Evolutionary conservation across 2,888 invertebrate species (phyloP).

Genomic region (Harpalus rubripes): DNA sequence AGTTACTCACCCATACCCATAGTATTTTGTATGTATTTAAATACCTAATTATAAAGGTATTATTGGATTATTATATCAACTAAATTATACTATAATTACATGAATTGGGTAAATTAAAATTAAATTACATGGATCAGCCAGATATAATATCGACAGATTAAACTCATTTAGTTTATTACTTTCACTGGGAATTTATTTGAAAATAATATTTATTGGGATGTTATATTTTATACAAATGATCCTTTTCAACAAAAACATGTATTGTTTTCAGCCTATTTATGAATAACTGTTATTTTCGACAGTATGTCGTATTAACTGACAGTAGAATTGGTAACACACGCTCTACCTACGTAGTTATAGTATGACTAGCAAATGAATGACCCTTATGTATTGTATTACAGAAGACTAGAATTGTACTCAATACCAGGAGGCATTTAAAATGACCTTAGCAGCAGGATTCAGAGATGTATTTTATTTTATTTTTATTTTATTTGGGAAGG

Average conservation of each 20-base stretch:
- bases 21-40: slow-evolving; percentile 29
- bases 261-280: background rate
- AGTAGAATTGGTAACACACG: background rate
- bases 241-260: slow-evolving; percentile 17
- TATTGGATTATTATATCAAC: slow-evolving; percentile 31
- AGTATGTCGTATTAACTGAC: background rate
- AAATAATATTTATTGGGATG: slow-evolving; percentile 5
- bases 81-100: slow-evolving; percentile 49
- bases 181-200: slow-evolving; percentile 34
- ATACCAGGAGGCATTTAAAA: no score
- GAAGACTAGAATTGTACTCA: no score
- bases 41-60: slow-evolving; percentile 35
- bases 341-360: no score
- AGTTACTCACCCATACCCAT: background rate
- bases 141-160: slow-evolving; percentile 43
- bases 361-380: no score
- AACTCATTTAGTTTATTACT: slow-evolving; percentile 47
- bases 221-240: slow-evolving; percentile 25
- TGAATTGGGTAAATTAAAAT: slow-evolving; percentile 50
- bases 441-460: no score
- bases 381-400: no score
- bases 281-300: background rate
- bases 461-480: no score
- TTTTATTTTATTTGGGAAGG: no score
- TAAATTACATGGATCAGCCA: slow-evolving; percentile 43